Evolutionary conservation across 2,113 vertebrate genomes (phyloP), one percentile per base, ranked within the genome.

Genomic region (Pardalotus punctatus): DNA sequence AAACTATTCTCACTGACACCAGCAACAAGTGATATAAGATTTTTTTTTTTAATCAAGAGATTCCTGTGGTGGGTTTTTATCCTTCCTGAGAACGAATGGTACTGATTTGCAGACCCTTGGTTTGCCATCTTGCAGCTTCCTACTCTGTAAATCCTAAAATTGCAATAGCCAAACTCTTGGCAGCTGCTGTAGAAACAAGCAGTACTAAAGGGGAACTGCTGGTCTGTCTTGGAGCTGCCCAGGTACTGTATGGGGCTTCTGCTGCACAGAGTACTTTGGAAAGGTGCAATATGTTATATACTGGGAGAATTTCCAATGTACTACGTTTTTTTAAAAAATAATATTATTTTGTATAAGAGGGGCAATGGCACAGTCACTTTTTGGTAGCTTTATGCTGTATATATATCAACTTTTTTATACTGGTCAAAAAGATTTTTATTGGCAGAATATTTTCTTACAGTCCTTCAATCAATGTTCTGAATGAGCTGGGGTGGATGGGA

Each of bases 291-390:
- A 60, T 82, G 17, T 81, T 91, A 23, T 31, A 24, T 66, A 29
- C 48, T 57, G 62, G 65, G 51, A 73, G 42, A 50, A 73, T 70
- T 77, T 67, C 51, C 83, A 64, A 60, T 28, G 16, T 57, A 40
- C 76, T 57, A 5, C 35, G 11, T 14, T 51, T 58, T 72, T 28
- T 33, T 14, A 25, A 62, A 71, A 22, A 60, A 36, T 1, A 64
- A n/a, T 50, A 20, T 33, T 83, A 12, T 71, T 88, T 88, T 86
- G 18, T 86, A 4, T 77, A 62, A 76, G 31, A 56, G 53, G 61
- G 47, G 36, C 74, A 76, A 29, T 42, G 65, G 69, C 83, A 90
- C 67, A 23, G 88, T 77, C 86, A 83, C 94, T 94, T 94, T 93
- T 87, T 50, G n/a, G 38, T 86, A 60, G 29, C 43, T 81, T 86